Evolutionary conservation across 2,888 invertebrate species (phyloP), one percentile per base, ranked within the genome.

Genomic region (Synanthedon formicaeformis): DNA sequence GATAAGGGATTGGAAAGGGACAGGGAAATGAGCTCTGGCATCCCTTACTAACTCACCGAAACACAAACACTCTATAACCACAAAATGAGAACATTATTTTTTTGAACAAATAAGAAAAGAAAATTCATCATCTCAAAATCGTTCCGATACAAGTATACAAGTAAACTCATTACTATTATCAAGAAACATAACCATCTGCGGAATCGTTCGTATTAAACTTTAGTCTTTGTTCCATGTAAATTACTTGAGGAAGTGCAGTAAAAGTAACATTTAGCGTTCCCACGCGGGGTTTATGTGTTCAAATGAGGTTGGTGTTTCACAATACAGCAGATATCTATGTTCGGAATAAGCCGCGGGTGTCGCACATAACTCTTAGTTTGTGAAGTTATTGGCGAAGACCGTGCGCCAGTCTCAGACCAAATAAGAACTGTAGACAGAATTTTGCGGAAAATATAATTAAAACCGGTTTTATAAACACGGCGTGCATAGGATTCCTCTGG

Each of bases 221-320:
- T 57, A 58, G 58, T 62, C 65, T 72, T 63, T 63, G 62, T 66
- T 70, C 69, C 64, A 65, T 65, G 64, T 64, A 71, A 68, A 45
- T 45, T 45, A 63, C 66, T 62, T 59, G 60, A 60, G 61, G 59
- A 65, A 67, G 57, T 64, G 67, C 65, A 67, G 61, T 72, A 69
- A 69, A 73, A 69, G 69, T 67, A 66, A 69, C 69, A 66, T 61
- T 67, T 66, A 65, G 70, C 62, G 62, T 57, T 54, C 59, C 57
- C 61, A 60, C 58, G 63, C 60, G 61, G 57, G 60, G 61, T 71
- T 66, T 64, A 71, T 65, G 62, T 58, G 50, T 53, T 52, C 45
- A 53, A 53, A 50, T 53, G 45, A 45, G 12, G 3, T 13, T 45
- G 14, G 6, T 45, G 14, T 45, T 45, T 45, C 14, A 45, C 45